Evolutionary conservation across 2,113 vertebrate genomes (phyloP), one percentile per base, ranked within the genome.

Genomic region (Cygnus buccinator): DNA sequence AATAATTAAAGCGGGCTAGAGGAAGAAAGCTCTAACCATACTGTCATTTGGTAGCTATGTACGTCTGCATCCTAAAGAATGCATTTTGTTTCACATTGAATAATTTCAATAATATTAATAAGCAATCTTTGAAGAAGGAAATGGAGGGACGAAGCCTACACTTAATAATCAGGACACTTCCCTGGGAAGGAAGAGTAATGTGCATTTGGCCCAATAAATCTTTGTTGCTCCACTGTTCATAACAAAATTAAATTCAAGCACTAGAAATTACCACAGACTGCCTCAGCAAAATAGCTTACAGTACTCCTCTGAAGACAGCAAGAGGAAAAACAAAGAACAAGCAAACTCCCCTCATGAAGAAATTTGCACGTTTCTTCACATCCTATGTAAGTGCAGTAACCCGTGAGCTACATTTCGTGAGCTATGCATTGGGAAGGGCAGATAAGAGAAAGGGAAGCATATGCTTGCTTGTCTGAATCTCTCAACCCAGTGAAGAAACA

Each of bases 91-190:
- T 82, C 39, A n/a, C 25, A 61, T 28, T 91, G 81, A 94, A 94
- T 89, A 92, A 81, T 91, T 93, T 71, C 41, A 81, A 26, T 44
- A 77, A 80, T 83, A 79, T 37, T 90, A 84, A 81, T 46, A 94
- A 86, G n/a, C 4, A 59, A 65, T 52, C 70, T 54, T 94, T 78
- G 59, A 94, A 91, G 73, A 84, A 82, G 8, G 88, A 92, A 94
- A 84, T 59, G 5, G 65, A 87, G 39, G 75, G 76, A 43, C 9
- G 20, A 84, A 43, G 9, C 61, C 54, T 72, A 65, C 44, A 62
- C 35, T 94, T 93, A 80, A 91, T 87, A 95, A 89, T 43, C 73
- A 72, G 74, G 48, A 79, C 52, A 89, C 29, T 89, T 94, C 48
- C 81, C 35, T 91, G 89, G 66, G 77, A 96, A 93, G 18, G 14